Conservation (phyloP, 2,113 vertebrate species). For the Trogon melanurus region DNA sequence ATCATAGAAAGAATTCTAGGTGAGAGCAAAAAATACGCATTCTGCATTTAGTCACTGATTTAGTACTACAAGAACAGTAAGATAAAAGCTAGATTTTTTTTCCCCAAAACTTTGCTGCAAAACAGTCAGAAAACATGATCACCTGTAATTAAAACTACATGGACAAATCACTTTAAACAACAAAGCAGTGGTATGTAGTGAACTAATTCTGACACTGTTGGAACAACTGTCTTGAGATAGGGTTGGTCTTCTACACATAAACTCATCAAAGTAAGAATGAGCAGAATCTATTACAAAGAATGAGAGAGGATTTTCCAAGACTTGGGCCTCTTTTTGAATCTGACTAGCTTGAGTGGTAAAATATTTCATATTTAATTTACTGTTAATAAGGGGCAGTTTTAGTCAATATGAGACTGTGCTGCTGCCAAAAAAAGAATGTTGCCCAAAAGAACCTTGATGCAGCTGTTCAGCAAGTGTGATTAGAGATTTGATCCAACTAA, state of each 20-base stretch:
- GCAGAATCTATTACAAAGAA: background rate
- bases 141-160: background rate
- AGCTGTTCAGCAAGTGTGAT: background rate
- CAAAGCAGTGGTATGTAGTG: background rate
- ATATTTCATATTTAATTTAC: background rate
- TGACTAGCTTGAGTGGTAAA: background rate
- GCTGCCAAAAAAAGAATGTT: background rate
- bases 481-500: background rate
- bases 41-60: conserved; percentile 9
- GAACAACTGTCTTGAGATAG: background rate
- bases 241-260: background rate
- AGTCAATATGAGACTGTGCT: background rate
- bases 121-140: background rate
- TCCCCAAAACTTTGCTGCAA: background rate
- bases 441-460: background rate
- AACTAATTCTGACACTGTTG: background rate
- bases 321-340: background rate
- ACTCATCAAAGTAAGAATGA: background rate
- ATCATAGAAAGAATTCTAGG: background rate
- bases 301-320: background rate
- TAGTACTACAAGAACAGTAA: background rate
- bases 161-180: background rate
- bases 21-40: background rate
- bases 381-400: background rate
- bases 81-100: background rate